A percentile compares a stretch with the other conserved stretches of the same genome.
phyloP scores from a whole-genome alignment of 2,888 invertebrate genomes.

The Notodonta ziczac region DNA sequence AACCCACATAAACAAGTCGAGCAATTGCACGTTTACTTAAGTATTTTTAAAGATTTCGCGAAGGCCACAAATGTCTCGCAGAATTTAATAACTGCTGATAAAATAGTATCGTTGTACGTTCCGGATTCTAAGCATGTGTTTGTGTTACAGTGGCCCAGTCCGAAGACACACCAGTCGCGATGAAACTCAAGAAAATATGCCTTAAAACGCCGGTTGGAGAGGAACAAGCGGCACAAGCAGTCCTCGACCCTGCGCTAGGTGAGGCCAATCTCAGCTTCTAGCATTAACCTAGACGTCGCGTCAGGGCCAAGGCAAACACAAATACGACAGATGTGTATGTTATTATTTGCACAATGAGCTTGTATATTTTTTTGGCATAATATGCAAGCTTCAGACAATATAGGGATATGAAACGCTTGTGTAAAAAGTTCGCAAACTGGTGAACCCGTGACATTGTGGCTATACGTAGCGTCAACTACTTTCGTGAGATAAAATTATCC shows the following conservation, averaged over 20 bases:
- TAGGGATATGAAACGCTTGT: neutral
- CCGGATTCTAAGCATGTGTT: slow-evolving; percentile 23
- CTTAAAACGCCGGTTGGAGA: slow-evolving; percentile 88
- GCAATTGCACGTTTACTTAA: neutral
- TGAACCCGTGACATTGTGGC: slow-evolving; percentile 19
- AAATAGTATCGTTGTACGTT: neutral
- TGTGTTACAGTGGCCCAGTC: slow-evolving; percentile 86
- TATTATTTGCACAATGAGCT: neutral
- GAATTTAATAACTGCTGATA: neutral
- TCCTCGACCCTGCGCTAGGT: slow-evolving; percentile 88
- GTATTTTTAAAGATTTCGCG: neutral
- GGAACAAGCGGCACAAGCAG: slow-evolving; percentile 88
- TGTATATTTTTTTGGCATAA: neutral
- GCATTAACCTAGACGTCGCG: slow-evolving; percentile 17
- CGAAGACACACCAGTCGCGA: slow-evolving; percentile 88
- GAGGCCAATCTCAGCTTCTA: slow-evolving; percentile 40
- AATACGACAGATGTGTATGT: neutral
- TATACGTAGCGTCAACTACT: neutral
- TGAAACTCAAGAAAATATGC: slow-evolving; percentile 90
- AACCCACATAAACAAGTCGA: slow-evolving; percentile 2
- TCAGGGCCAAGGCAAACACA: slow-evolving; percentile 25
- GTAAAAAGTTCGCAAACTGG: slow-evolving; percentile 23
- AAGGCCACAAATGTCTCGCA: neutral
- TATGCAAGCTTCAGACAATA: neutral
- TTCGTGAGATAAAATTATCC: neutral